Base-by-base conservation (phyloP, 2,797 vertebrate species). In the Arrhamphus sclerolepis region DNA sequence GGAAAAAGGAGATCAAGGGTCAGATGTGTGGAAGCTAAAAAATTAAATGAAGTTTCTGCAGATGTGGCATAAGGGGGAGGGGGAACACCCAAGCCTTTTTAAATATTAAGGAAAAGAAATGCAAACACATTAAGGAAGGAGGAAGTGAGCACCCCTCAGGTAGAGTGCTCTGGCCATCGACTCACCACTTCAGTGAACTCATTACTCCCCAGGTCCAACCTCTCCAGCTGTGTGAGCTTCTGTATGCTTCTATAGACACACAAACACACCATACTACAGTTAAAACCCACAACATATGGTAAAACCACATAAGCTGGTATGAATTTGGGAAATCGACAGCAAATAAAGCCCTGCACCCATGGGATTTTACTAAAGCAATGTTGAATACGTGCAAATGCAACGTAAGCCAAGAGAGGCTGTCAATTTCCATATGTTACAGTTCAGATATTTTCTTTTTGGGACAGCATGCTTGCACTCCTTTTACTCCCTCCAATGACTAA, bases 141-240 rank as follows among this genome's bases (percentile, higher is more conserved):
- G 19, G 55, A 40, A 44, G 22, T 7, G 44, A 56, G 22, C 66
- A 80, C 74, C 60, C 28, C 17, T 20, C 18, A 75, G 63, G 56
- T 62, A 53, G 46, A 38, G 29, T 17, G 71, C 72, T 58, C 46
- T 9, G 24, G 72, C 66, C 66, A 46, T 79, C 67, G 75, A 94
- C 97, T 96, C 89, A 99, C 97, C 96, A 98, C 97, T 96, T 99
- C 97, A 91, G 95, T 94, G 93, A 99, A 98, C 93, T 99, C 97
- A 83, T 99, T 99, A 91, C 97, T 99, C 87, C 97, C 97, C 86
- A 99, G 93, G 90, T 99, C 97, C 89, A 99, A 84, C 85, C 97
- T 93, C 89, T 98, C 97, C 91, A 99, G 84, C 91, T 96, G 97
- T 28, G 93, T 95, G 87, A 99, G 93, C 88, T 96, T 97, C 91